These are phyloP conservation scores for Palythoa caribaeorum DNA, from an alignment of 92 coral and sea anemone species.

Conservation along the genomic window DNA sequence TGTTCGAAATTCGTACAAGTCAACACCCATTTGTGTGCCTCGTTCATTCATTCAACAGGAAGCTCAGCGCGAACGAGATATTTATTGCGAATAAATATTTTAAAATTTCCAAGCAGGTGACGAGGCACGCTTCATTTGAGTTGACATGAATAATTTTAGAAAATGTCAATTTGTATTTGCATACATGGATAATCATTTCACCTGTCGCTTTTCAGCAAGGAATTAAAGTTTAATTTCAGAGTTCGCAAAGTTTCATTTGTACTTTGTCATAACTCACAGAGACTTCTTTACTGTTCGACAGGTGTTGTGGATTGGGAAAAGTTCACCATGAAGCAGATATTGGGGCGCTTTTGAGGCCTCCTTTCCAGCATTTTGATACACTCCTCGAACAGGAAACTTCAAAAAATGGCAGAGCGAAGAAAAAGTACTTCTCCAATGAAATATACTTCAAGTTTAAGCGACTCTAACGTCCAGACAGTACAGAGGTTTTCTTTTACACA, in stretches of 20 bases:
- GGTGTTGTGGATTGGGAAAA: conserved; percentile 18
- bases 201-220: conserved; percentile 73
- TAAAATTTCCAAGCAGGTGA: conserved; percentile 82
- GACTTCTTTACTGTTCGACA: conserved; percentile 36
- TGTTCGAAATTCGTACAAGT: conserved; percentile 7
- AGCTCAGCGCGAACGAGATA: conserved; percentile 56
- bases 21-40: conserved; percentile 18
- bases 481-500: conserved; percentile 57
- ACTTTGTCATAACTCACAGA: conserved; percentile 34
- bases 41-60: conserved; percentile 22
- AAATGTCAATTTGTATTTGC: conserved; percentile 66
- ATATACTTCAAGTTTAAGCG: conserved; percentile 42
- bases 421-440: conserved; percentile 40
- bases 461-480: conserved; percentile 40
- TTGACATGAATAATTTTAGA: conserved; percentile 80
- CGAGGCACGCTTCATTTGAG: conserved; percentile 81
- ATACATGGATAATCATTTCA: conserved; percentile 72
- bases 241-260: conserved; percentile 41
- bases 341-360: neutral
- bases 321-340: neutral
- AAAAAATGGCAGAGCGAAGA: conserved; percentile 40
- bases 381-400: neutral
- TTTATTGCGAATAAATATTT: conserved; percentile 81
- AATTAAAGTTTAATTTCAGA: conserved; percentile 56
- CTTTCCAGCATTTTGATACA: neutral